These are phyloP conservation scores for Caenorhabditis wallacei DNA, from an alignment of 2,888 invertebrate species.

Conservation along the genomic window DNA sequence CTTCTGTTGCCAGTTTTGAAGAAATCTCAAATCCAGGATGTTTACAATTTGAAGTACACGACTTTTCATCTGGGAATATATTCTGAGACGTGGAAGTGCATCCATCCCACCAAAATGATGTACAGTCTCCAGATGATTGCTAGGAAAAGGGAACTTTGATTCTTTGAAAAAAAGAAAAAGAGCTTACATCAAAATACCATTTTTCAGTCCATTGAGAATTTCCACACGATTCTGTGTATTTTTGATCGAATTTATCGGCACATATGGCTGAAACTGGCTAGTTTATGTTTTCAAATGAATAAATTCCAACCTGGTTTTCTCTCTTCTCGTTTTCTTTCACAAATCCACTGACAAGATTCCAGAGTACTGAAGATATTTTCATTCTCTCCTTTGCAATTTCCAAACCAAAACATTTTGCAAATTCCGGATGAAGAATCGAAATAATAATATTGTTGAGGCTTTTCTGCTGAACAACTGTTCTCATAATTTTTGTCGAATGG, in stretches of 20 bases:
- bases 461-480: conserved; percentile 51
- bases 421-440: conserved; percentile 73
- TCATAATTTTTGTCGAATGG: conserved; percentile 73
- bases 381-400: conserved; percentile 78
- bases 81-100: conserved; percentile 78
- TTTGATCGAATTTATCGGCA: conserved; percentile 77
- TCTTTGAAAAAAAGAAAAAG: background rate
- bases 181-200: conserved; percentile 74
- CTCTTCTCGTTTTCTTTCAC: conserved; percentile 76
- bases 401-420: conserved; percentile 82
- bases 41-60: conserved; percentile 69
- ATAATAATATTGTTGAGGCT: conserved; percentile 77
- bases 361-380: conserved; percentile 80
- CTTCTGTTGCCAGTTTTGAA: conserved; percentile 63
- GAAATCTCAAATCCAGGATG: conserved; percentile 70
- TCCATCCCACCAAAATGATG: conserved; percentile 80
- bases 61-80: conserved; percentile 75
- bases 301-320: conserved; percentile 70
- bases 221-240: conserved; percentile 78
- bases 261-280: conserved; percentile 70
- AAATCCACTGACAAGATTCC: conserved; percentile 81
- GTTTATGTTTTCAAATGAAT: background rate
- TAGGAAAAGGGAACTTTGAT: conserved; percentile 45
- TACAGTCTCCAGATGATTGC: conserved; percentile 75
- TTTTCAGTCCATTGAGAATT: conserved; percentile 77